These are phyloP conservation scores for Trissolcus basalis DNA, from an alignment of 1,140 invertebrate genomes.

Conservation along the genomic window DNA sequence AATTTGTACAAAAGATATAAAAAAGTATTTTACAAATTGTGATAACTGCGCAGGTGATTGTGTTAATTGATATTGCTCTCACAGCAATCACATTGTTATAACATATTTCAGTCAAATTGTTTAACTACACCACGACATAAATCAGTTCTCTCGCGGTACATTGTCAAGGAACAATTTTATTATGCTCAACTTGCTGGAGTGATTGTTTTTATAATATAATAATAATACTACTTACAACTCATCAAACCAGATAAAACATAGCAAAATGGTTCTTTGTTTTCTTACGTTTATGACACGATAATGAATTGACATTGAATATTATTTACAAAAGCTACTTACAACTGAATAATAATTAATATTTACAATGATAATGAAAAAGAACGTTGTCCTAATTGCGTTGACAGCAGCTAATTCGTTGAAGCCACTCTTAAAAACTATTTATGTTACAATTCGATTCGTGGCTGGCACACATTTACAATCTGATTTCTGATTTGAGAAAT, in stretches of 20 bases:
- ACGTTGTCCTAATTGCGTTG: constrained; percentile 19
- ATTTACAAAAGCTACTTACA: constrained; percentile 67
- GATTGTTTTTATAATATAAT: constrained; percentile 36
- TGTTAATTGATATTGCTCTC: constrained; percentile 2
- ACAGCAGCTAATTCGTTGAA: constrained; percentile 43
- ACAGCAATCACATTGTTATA: constrained; percentile 3
- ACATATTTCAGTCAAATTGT: constrained; percentile 47
- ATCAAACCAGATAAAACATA: constrained; percentile 8
- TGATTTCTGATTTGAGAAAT: constrained; percentile 51
- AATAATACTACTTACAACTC: too few relatives aligned
- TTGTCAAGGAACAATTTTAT: constrained; percentile 22
- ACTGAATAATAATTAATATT: constrained; percentile 58
- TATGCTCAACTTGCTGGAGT: constrained; percentile 1
- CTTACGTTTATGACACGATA: constrained; percentile 53
- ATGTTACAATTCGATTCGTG: constrained; percentile 51
- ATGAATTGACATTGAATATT: constrained; percentile 48
- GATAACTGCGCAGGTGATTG: not conserved
- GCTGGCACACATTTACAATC: constrained; percentile 52
- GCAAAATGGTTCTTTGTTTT: constrained; percentile 18
- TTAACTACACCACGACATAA: constrained; percentile 59
- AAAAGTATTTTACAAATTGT: too few relatives aligned
- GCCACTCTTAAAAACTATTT: constrained; percentile 39
- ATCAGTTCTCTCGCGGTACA: constrained; percentile 67
- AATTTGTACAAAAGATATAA: too few relatives aligned
- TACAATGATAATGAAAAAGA: constrained; percentile 46